These are phyloP conservation scores for Stramonita haemastoma DNA, from an alignment of 2,888 invertebrate genomes.

Conservation along the genomic window DNA sequence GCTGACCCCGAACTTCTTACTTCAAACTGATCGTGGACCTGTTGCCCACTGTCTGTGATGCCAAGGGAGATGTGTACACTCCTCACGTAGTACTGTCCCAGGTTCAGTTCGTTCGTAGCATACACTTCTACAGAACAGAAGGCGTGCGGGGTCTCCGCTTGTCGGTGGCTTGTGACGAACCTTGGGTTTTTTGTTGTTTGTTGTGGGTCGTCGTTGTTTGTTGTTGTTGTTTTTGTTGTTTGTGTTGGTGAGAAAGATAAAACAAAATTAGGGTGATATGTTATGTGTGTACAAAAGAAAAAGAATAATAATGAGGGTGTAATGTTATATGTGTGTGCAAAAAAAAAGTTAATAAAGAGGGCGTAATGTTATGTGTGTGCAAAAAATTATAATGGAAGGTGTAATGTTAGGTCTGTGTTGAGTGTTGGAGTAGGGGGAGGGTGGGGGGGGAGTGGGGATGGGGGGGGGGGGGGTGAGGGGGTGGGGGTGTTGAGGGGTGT, in stretches of 20 bases:
- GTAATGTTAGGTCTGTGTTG: not conserved
- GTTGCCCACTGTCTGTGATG: slow-evolving; percentile 22
- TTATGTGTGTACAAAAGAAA: no score
- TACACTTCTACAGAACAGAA: slow-evolving; percentile 30
- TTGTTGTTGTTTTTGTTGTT: no score
- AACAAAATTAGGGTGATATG: not conserved
- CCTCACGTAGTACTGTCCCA: slow-evolving; percentile 16
- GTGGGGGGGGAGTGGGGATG: no score
- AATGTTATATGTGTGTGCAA: not conserved
- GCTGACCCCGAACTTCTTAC: slow-evolving; percentile 21
- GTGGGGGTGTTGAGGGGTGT: no score
- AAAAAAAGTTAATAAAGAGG: not conserved
- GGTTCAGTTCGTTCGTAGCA: slow-evolving; percentile 18
- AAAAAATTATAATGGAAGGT: not conserved
- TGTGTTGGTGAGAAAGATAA: not conserved
- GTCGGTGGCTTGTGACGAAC: not conserved
- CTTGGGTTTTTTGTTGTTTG: not conserved
- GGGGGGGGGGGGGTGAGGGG: no score
- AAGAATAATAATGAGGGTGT: not conserved
- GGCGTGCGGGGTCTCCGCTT: not conserved
- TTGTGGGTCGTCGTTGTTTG: not conserved
- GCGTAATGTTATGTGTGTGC: no score
- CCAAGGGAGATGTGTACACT: slow-evolving; percentile 21
- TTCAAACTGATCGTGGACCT: slow-evolving; percentile 24
- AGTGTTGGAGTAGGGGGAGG: no score